These are phyloP conservation scores for Dicycla oo DNA, from an alignment of 2,888 invertebrate genomes.

Conservation along the genomic window DNA sequence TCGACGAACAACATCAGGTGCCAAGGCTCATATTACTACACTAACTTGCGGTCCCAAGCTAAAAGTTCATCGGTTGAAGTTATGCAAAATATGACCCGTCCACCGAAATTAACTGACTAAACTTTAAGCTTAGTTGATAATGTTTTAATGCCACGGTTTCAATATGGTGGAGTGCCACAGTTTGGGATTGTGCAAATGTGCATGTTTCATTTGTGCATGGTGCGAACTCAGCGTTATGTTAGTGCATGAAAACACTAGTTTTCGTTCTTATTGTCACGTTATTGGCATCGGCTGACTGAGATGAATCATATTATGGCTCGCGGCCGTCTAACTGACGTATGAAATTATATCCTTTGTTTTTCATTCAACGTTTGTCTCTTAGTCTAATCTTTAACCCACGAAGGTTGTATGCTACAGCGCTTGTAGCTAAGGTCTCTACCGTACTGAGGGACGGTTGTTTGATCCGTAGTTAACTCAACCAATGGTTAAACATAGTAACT, in stretches of 20 bases:
- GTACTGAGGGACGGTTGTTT: too few relatives aligned
- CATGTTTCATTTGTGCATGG: background rate
- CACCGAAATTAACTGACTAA: conserved; percentile 60
- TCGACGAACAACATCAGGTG: conserved; percentile 47
- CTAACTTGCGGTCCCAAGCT: conserved; percentile 57
- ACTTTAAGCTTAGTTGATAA: conserved; percentile 61
- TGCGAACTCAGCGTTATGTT: background rate
- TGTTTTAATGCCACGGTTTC: conserved; percentile 58
- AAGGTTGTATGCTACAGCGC: too few relatives aligned
- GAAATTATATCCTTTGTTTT: too few relatives aligned
- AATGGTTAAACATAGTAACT: too few relatives aligned
- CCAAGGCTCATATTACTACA: conserved; percentile 49
- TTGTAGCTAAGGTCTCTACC: too few relatives aligned
- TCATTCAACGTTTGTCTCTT: too few relatives aligned
- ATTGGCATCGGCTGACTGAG: too few relatives aligned
- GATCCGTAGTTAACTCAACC: too few relatives aligned
- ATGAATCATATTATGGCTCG: background rate
- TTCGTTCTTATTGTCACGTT: background rate
- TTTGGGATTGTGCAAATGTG: conserved; percentile 14
- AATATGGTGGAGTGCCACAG: conserved; percentile 28
- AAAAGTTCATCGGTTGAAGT: conserved; percentile 67
- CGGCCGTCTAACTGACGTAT: too few relatives aligned
- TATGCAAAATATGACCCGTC: conserved; percentile 70
- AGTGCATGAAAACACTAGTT: background rate
- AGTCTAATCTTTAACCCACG: too few relatives aligned